Evolutionary conservation across 2,797 vertebrate species (phyloP).

Genomic region (Eulemur albifrons): DNA sequence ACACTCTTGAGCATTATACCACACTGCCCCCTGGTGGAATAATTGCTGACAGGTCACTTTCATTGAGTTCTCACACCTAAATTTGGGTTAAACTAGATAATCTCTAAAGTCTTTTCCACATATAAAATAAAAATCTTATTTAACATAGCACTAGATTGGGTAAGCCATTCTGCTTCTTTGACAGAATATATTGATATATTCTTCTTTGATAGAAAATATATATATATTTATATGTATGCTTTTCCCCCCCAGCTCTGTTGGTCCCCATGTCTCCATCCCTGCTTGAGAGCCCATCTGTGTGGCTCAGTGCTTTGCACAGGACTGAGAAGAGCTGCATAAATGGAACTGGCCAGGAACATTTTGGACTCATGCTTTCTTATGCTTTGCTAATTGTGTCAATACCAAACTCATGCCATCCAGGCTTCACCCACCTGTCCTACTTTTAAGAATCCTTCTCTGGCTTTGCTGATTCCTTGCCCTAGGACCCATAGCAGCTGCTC

Average conservation of each 20-base stretch:
- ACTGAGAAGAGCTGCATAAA: not conserved
- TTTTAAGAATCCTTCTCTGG: not conserved
- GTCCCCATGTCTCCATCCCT: not conserved
- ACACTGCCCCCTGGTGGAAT: not conserved
- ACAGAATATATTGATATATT: not conserved
- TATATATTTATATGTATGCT: not conserved
- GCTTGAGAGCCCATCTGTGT: not conserved
- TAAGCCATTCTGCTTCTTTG: slow-evolving; percentile 4
- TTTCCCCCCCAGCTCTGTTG: not conserved
- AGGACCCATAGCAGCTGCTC: not conserved
- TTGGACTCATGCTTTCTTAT: not conserved
- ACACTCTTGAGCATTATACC: not conserved
- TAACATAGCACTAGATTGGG: not conserved
- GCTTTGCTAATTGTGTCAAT: not conserved
- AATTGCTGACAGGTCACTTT: not conserved
- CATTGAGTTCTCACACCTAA: not conserved
- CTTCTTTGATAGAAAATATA: not conserved
- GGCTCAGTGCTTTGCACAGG: not conserved
- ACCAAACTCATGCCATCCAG: not conserved
- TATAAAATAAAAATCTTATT: not conserved
- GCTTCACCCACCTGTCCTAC: not conserved
- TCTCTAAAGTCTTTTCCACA: not conserved
- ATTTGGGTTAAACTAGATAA: not conserved
- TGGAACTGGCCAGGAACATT: not conserved
- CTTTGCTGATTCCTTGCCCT: not conserved